Conservation (phyloP, 2,888 invertebrate genomes). For the Athalia circularis region DNA sequence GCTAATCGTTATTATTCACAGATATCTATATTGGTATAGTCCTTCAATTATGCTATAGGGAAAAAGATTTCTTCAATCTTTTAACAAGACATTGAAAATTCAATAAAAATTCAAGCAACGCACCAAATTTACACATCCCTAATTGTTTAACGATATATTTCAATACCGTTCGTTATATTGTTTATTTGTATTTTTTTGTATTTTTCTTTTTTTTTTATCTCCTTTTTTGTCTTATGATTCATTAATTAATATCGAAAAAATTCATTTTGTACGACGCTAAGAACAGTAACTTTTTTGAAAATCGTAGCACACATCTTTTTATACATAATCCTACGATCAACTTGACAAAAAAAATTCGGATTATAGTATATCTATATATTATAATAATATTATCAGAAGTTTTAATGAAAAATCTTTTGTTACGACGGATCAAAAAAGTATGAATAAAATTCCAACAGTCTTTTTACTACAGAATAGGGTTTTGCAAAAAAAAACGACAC, state of each 20-base stretch:
- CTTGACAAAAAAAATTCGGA: background rate
- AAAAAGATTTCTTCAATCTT: background rate
- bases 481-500: too few relatives aligned
- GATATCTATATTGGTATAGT: slow-evolving; percentile 4
- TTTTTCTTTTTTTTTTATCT: background rate
- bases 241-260: slow-evolving; percentile 15
- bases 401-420: too few relatives aligned
- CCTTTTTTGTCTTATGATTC: background rate
- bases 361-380: too few relatives aligned
- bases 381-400: too few relatives aligned
- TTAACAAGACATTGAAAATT: background rate
- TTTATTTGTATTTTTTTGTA: too few relatives aligned
- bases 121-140: slow-evolving; percentile 24
- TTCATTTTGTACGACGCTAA: slow-evolving; percentile 12
- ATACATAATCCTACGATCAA: slow-evolving; percentile 13
- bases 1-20: slow-evolving; percentile 49
- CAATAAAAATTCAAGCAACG: slow-evolving; percentile 29
- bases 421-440: too few relatives aligned
- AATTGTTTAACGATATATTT: slow-evolving; percentile 1
- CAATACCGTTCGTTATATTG: too few relatives aligned
- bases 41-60: background rate
- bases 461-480: too few relatives aligned
- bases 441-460: too few relatives aligned
- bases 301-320: slow-evolving; percentile 4
- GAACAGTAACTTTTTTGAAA: slow-evolving; percentile 3